Percentiles rank a stretch among this genome's conserved stretches.
phyloP scores from a whole-genome alignment of 2,113 vertebrate genomes.

The Vombatus ursinus region DNA sequence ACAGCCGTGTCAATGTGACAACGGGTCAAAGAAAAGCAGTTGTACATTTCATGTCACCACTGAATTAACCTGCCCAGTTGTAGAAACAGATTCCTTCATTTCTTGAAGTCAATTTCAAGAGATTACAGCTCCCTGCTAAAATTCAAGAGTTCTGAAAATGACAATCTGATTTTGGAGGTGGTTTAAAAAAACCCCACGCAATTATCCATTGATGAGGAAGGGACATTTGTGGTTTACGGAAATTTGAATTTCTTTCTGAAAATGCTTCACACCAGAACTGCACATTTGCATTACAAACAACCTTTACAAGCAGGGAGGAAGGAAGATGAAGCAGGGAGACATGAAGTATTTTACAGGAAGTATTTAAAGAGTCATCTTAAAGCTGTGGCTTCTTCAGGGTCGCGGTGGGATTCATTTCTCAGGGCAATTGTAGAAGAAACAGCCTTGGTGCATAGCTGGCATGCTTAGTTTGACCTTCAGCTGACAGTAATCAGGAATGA shows the following conservation, averaged over 20 bases:
- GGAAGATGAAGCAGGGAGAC: conserved; percentile 39
- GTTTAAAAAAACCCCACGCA: background rate
- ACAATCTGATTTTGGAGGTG: conserved; percentile 1
- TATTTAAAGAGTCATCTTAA: conserved; percentile 59
- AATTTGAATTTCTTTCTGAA: conserved; percentile 34
- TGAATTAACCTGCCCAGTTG: background rate
- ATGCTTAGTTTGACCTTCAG: conserved; percentile 44
- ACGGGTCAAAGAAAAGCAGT: conserved; percentile 42
- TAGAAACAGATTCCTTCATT: conserved; percentile 30
- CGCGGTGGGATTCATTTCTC: conserved; percentile 55
- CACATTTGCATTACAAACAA: conserved; percentile 60
- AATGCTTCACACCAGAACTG: conserved; percentile 20
- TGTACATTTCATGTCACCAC: conserved; percentile 9
- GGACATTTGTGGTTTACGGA: conserved; percentile 21
- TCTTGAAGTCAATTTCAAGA: conserved; percentile 21
- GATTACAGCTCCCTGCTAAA: background rate
- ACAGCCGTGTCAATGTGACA: conserved; percentile 41
- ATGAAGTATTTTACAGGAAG: conserved; percentile 45
- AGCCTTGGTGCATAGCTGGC: conserved; percentile 16
- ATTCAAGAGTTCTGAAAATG: conserved; percentile 7
- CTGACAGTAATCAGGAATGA: conserved; percentile 12
- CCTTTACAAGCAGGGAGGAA: conserved; percentile 45
- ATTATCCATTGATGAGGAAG: conserved; percentile 18
- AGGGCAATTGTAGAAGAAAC: conserved; percentile 26
- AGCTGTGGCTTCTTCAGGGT: conserved; percentile 39